phyloP scores from a whole-genome alignment of 2,113 vertebrate species.

The Plecotus auritus region DNA sequence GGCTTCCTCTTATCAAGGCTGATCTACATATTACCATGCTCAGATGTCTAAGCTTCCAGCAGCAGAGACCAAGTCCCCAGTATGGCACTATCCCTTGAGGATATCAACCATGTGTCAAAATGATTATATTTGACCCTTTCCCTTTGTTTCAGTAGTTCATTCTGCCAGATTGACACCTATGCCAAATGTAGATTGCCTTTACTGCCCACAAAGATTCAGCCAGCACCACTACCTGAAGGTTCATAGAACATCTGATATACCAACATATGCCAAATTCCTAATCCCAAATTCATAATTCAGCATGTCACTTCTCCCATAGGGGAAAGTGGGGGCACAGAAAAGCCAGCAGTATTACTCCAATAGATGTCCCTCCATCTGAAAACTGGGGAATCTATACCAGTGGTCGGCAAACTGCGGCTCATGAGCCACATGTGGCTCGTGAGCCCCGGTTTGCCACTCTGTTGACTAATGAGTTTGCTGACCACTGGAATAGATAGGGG shows the following conservation, averaged over 20 bases:
- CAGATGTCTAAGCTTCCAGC: background rate
- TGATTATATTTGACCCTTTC: background rate
- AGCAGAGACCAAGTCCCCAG: background rate
- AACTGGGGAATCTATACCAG: background rate
- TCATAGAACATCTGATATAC: background rate
- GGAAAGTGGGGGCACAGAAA: background rate
- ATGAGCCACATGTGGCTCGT: no score
- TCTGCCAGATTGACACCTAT: background rate
- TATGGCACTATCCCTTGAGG: background rate
- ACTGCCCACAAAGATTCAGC: background rate
- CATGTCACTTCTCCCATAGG: background rate
- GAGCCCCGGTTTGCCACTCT: no score
- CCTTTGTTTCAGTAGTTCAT: background rate
- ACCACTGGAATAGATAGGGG: no score
- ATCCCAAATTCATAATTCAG: background rate
- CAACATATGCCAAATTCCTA: background rate
- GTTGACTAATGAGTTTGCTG: no score
- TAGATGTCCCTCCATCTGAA: background rate
- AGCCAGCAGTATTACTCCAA: background rate
- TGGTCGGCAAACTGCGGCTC: no score
- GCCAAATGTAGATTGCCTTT: background rate
- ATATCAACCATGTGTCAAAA: background rate
- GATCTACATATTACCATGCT: background rate
- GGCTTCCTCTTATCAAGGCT: background rate
- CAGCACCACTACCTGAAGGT: background rate